These are phyloP conservation scores for Pyrochroa serraticornis DNA, from an alignment of 2,888 invertebrate genomes.

Conservation along the genomic window DNA sequence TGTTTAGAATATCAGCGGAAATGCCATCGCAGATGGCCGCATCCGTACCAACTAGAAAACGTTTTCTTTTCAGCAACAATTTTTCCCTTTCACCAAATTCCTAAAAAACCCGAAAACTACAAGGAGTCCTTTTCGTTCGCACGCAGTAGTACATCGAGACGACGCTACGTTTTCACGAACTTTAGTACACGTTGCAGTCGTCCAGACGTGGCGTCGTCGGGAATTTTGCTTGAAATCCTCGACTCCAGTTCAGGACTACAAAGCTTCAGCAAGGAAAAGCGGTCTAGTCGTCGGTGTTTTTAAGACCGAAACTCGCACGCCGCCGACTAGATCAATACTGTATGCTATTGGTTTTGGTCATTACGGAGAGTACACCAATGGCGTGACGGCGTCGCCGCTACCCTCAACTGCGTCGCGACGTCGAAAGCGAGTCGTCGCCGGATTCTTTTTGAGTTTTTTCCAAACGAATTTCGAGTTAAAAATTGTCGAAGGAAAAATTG, in stretches of 20 bases:
- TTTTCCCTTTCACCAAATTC: no score
- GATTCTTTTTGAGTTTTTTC: not conserved
- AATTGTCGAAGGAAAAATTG: slow-evolving; percentile 7
- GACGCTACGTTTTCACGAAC: slow-evolving; percentile 20
- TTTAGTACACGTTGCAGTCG: slow-evolving; percentile 23
- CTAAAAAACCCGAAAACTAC: not conserved
- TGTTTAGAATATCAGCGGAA: no score
- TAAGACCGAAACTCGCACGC: slow-evolving; percentile 19
- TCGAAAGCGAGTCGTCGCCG: slow-evolving; percentile 18
- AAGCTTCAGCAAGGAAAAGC: slow-evolving; percentile 4
- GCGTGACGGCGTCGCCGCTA: slow-evolving; percentile 38
- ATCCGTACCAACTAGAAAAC: no score
- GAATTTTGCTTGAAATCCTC: slow-evolving; percentile 4
- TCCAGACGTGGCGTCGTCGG: slow-evolving; percentile 19
- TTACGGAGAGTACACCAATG: slow-evolving; percentile 39
- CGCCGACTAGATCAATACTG: slow-evolving; percentile 38
- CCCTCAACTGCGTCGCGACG: slow-evolving; percentile 31
- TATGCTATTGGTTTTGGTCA: slow-evolving; percentile 44
- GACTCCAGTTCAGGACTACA: slow-evolving; percentile 21
- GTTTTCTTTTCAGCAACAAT: no score
- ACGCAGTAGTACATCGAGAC: not conserved
- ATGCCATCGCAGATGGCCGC: no score
- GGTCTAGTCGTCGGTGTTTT: slow-evolving; percentile 5
- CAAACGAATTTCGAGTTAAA: not conserved
- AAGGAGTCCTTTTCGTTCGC: no score